phyloP scores from a whole-genome alignment of 2,797 vertebrate genomes.

The Carcharodon carcharias region DNA sequence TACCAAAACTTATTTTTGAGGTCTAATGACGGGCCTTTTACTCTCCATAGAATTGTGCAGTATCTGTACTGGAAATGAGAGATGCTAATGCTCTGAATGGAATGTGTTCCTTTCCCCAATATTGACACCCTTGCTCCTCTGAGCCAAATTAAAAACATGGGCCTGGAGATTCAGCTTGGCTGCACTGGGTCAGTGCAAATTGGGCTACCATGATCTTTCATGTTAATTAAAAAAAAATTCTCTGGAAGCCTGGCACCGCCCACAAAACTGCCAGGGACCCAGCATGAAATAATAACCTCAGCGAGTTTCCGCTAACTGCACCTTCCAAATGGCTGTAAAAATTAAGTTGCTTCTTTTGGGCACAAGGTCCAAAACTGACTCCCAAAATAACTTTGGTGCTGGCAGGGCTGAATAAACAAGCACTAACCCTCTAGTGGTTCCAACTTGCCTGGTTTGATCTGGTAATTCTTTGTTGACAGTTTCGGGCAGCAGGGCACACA shows the following conservation, averaged over 20 bases:
- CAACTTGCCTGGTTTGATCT: constrained; percentile 51
- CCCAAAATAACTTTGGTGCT: neutral
- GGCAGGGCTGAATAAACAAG: neutral
- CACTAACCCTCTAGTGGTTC: constrained; percentile 39
- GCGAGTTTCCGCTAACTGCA: neutral
- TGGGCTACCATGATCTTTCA: neutral
- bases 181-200: neutral
- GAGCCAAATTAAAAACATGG: neutral
- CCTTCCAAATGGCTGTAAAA: neutral
- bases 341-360: neutral
- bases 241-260: neutral
- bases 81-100: neutral
- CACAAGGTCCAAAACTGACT: neutral
- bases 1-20: neutral
- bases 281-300: neutral
- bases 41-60: neutral
- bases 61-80: neutral
- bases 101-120: neutral
- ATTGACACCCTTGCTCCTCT: neutral
- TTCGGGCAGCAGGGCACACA: constrained; percentile 72
- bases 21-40: neutral
- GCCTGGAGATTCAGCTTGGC: neutral
- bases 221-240: neutral
- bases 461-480: constrained; percentile 60
- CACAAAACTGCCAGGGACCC: neutral